A percentile compares a stretch with the other conserved stretches of the same genome.
phyloP scores from a whole-genome alignment of 2,888 invertebrate genomes.

The Polydesmus complanatus region DNA sequence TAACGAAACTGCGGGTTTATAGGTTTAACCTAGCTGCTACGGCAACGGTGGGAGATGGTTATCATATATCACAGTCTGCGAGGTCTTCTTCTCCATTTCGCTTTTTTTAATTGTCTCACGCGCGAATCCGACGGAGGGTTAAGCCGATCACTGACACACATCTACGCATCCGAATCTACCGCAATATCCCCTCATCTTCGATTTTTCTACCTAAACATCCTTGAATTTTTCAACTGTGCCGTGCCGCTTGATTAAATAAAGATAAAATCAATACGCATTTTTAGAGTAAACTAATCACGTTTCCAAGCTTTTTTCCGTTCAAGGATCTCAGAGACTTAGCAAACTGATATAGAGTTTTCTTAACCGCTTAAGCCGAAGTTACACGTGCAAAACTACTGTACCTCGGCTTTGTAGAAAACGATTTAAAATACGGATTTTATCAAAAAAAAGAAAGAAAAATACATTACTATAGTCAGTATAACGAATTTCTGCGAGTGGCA shows the following conservation, averaged over 20 bases:
- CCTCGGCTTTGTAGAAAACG: too few relatives aligned
- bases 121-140: background rate
- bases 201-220: background rate
- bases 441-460: too few relatives aligned
- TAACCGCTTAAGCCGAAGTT: too few relatives aligned
- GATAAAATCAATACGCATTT: background rate
- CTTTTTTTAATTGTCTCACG: background rate
- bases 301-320: too few relatives aligned
- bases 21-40: background rate
- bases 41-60: background rate
- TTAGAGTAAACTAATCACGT: background rate
- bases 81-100: background rate
- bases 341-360: too few relatives aligned
- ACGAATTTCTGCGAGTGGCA: too few relatives aligned
- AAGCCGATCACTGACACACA: background rate
- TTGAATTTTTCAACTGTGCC: background rate
- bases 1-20: background rate
- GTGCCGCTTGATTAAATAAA: background rate
- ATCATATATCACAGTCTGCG: background rate
- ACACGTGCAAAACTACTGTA: too few relatives aligned
- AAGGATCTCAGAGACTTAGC: too few relatives aligned
- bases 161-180: background rate
- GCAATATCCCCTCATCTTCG: background rate
- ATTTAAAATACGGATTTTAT: too few relatives aligned
- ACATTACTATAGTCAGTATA: too few relatives aligned